Evolutionary conservation across 2,797 vertebrate species (phyloP).

Genomic region (Paguma larvata): DNA sequence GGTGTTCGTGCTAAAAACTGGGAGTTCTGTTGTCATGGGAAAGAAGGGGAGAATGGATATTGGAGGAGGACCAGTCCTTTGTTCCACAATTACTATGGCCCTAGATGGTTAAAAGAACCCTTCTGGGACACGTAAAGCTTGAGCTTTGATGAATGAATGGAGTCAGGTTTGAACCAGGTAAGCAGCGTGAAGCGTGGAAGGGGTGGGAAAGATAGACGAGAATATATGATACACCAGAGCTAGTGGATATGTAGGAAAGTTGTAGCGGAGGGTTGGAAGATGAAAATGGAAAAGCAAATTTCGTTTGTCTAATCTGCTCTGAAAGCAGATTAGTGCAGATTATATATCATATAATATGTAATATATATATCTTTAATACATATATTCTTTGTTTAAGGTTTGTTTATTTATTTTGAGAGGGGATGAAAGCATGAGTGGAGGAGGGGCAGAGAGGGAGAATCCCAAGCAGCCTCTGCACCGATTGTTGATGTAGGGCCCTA

Average conservation of each 20-base stretch:
- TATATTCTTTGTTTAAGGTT: too few relatives aligned
- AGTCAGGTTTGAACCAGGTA: not conserved
- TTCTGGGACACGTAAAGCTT: not conserved
- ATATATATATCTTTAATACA: not conserved
- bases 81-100: not conserved
- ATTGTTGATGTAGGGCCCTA: too few relatives aligned
- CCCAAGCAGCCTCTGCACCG: too few relatives aligned
- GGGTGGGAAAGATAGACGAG: not conserved
- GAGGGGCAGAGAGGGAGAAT: too few relatives aligned
- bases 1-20: not conserved
- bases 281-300: not conserved
- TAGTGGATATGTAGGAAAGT: not conserved
- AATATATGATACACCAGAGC: not conserved
- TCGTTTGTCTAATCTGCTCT: not conserved
- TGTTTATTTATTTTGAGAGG: too few relatives aligned
- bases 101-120: not conserved
- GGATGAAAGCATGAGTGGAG: too few relatives aligned
- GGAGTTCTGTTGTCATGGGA: not conserved
- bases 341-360: not conserved
- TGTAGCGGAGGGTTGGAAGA: not conserved
- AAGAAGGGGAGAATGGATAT: not conserved
- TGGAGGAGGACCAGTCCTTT: not conserved
- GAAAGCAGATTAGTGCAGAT: not conserved
- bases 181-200: not conserved
- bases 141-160: not conserved